Base-by-base conservation (phyloP, 2,888 invertebrate genomes). In the Drosophila fulvimacula region DNA sequence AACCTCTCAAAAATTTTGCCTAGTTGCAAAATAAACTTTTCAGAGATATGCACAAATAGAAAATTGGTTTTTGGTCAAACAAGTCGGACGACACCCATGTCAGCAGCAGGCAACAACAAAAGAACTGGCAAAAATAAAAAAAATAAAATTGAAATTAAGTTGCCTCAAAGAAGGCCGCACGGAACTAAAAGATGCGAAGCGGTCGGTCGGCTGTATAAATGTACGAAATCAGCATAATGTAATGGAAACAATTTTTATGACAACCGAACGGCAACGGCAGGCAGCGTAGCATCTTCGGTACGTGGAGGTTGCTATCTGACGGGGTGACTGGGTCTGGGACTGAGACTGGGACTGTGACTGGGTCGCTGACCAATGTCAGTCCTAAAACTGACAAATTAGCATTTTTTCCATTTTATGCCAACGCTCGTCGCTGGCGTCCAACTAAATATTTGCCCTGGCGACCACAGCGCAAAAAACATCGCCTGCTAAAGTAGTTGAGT, bases 161-260 rank as follows among this genome's bases (percentile, higher is more conserved):
- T 84, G 78, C 73, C 73, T 72, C 76, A 79, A 75, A 82, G 72
- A 49, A 62, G 62, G 48, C 41, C 57, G 58, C 75, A 75, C 34
- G 42, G 58, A 78, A 79, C 67, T 52, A 63, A 69, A 61, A 63
- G 76, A 69, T 69, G 69, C 63, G 60, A 66, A 61, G 55, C 71
- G 67, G 66, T 79, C 42, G 42, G 42, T 15, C 68, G 76, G 73
- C 89, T 81, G 82, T 82, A 89, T 89, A 87, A 87, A 87, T 87
- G 89, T 81, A 79, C 87, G 44, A 86, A 87, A 87, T 87, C 87
- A 89, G 87, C 87, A 89, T 89, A 89, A 88, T 87, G 81, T 89
- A 87, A 87, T 89, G 89, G 89, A 85, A 89, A 85, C 82, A 89
- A 82, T 89, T 89, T 89, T 85, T 87, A 88, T 82, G 80, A 85